Evolutionary conservation across 1,140 invertebrate species (phyloP), one percentile per base, ranked within the genome.

Genomic region (Holotrichia oblita): DNA sequence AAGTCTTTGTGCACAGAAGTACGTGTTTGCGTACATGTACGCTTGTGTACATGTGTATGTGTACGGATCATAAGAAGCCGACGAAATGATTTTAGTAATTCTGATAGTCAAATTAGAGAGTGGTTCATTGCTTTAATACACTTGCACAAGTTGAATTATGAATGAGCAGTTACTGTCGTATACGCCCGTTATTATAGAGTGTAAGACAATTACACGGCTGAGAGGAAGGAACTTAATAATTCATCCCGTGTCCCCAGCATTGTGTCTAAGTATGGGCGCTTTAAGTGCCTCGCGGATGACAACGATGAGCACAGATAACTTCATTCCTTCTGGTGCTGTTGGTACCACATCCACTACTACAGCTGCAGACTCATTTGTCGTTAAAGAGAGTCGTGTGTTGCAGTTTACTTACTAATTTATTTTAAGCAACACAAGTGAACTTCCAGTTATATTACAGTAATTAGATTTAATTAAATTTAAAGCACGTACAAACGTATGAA

Each of bases 141-240:
- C 80, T 84, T 78, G 81, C 84, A 80, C 72, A 72, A 79, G 76
- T 79, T 85, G 81, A 83, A 85, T 85, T 84, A 85, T 82, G 81
- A 84, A 85, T 83, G 83, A 84, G 82, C 84, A 85, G 82, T 84
- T 83, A 83, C 81, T 82, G 84, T 83, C 84, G 83, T 81, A 81
- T 78, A 81, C 72, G 48, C 82, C 73, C 82, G 82, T 83, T 84
- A 85, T 85, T 83, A 83, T 83, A 77, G 80, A 81, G 82, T 83
- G 83, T 83, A 84, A 85, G 83, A 85, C 83, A 85, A 85, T 85
- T 85, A 85, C 83, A 85, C 83, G 83, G 79, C 82, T 81, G 81
- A 83, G 83, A 84, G 84, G 83, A 85, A 85, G 84, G 82, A 85
- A 85, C 84, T 85, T 82, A 83, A 85, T 85, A 83, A 85, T 85